Evolutionary conservation across 2,888 invertebrate genomes (phyloP).

Genomic region (Ischnus inquisitorius): DNA sequence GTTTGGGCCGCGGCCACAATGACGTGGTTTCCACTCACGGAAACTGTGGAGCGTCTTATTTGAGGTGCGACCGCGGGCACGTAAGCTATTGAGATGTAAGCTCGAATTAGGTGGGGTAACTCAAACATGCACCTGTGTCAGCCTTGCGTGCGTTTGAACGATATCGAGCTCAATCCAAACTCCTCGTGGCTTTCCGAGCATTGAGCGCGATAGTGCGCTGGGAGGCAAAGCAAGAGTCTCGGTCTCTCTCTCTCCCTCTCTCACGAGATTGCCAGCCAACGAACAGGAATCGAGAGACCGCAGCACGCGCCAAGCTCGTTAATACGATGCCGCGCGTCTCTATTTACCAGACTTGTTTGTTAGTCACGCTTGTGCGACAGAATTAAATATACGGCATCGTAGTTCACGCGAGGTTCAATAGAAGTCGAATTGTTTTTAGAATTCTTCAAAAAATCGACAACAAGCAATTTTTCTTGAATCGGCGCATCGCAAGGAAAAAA

Average conservation of each 20-base stretch:
- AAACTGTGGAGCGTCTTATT: conserved; percentile 34
- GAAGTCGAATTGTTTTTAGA: neutral
- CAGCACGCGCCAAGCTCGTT: conserved; percentile 53
- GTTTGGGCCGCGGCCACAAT: neutral
- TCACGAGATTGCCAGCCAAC: conserved; percentile 20
- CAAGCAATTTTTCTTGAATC: too few species aligned
- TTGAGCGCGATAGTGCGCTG: neutral
- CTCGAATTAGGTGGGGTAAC: conserved; percentile 71
- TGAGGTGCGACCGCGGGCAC: conserved; percentile 44
- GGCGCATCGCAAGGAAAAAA: too few species aligned
- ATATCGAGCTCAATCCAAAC: conserved; percentile 64
- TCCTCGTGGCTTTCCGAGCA: conserved; percentile 38
- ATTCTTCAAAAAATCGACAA: neutral
- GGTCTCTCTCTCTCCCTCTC: conserved; percentile 26
- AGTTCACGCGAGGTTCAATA: neutral
- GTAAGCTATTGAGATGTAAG: conserved; percentile 74
- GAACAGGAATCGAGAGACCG: conserved; percentile 49
- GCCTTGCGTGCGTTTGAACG: conserved; percentile 73
- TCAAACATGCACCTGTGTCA: conserved; percentile 55
- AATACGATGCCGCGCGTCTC: conserved; percentile 23
- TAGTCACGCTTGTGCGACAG: conserved; percentile 5
- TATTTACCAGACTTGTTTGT: conserved; percentile 29
- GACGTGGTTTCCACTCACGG: conserved; percentile 2
- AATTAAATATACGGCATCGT: conserved; percentile 30
- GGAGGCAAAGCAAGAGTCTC: conserved; percentile 27